Evolutionary conservation across 2,113 vertebrate species (phyloP).

Genomic region (Chloropsis cyanopogon): DNA sequence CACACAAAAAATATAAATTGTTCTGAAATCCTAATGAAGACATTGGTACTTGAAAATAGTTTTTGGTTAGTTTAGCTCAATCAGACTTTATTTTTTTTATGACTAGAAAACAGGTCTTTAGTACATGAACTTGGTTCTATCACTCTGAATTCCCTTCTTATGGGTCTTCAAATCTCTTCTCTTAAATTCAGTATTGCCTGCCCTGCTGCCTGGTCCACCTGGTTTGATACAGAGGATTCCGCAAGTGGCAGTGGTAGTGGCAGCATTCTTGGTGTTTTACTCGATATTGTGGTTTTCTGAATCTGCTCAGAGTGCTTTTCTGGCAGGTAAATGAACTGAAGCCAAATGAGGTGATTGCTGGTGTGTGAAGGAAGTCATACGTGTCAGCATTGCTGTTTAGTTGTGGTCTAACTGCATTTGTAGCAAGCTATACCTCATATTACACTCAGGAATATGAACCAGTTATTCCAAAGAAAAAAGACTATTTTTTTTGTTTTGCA

Average conservation of each 20-base stretch:
- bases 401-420: slow-evolving; percentile 15
- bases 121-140: background rate
- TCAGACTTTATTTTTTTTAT: background rate
- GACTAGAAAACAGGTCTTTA: background rate
- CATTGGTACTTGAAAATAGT: background rate
- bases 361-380: background rate
- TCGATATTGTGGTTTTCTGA: background rate
- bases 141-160: background rate
- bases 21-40: background rate
- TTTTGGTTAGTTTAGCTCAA: background rate
- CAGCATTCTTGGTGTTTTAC: background rate
- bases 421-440: background rate
- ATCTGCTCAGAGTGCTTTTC: background rate
- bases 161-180: background rate
- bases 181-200: background rate
- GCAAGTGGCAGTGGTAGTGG: background rate
- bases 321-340: slow-evolving; percentile 2
- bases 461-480: background rate
- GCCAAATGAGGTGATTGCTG: slow-evolving; percentile 11
- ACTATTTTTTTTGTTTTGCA: background rate
- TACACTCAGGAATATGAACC: background rate
- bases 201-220: background rate
- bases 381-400: background rate
- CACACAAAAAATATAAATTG: background rate
- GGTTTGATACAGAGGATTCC: background rate